These are phyloP conservation scores for Rhabdomys pumilio DNA, from an alignment of 2,797 vertebrate species.

Conservation along the genomic window DNA sequence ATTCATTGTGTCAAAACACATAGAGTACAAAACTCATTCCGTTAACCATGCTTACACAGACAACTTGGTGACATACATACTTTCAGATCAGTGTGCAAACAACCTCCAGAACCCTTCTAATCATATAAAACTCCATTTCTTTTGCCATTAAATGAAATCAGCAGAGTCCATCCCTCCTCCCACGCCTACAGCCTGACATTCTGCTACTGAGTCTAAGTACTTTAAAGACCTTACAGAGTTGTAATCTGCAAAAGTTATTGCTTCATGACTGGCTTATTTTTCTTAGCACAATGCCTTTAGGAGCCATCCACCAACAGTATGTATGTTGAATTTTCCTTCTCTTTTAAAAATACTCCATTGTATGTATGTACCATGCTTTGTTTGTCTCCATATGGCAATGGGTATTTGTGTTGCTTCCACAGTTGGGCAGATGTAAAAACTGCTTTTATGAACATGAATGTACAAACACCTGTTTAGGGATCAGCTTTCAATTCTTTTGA, in stretches of 20 bases:
- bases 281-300: conserved; percentile 22
- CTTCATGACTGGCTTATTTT: conserved; percentile 44
- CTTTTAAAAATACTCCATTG: conserved; percentile 15
- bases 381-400: not conserved
- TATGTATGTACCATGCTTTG: not conserved
- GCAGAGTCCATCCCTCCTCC: not conserved
- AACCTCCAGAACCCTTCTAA: conserved; percentile 24
- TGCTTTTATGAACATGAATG: not conserved
- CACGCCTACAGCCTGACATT: not conserved
- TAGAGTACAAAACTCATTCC: not conserved
- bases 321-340: conserved; percentile 24
- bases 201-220: conserved; percentile 2
- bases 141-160: conserved; percentile 17
- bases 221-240: not conserved
- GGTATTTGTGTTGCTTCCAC: not conserved
- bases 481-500: not conserved
- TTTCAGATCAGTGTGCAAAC: not conserved
- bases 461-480: not conserved
- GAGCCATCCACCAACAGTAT: not conserved
- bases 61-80: not conserved
- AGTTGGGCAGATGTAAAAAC: conserved; percentile 29
- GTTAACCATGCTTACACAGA: not conserved
- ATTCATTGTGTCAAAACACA: not conserved
- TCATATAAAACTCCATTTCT: conserved; percentile 30
- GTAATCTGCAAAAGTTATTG: not conserved